Conservation (phyloP, 2,888 invertebrate genomes). For the Eupithecia insigniata region DNA sequence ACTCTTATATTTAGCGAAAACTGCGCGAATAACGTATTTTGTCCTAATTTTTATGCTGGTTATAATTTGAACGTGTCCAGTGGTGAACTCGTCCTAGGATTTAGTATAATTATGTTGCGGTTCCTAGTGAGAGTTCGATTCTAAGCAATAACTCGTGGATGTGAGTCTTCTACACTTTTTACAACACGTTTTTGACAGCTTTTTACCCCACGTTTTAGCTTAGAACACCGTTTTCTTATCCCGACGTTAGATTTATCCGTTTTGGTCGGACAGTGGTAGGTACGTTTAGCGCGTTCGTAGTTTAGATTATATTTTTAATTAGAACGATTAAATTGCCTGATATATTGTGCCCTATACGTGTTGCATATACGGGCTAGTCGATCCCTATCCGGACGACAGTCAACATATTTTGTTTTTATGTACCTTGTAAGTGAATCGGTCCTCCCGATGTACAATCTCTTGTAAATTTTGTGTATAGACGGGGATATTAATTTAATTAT, state of each 20-base stretch:
- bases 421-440: slow-evolving; percentile 68
- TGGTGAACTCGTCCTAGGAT: slow-evolving; percentile 16
- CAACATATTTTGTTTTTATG: slow-evolving; percentile 50
- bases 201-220: slow-evolving; percentile 52
- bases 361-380: slow-evolving; percentile 48
- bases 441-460: slow-evolving; percentile 76
- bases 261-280: slow-evolving; percentile 24
- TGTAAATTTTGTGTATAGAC: slow-evolving; percentile 82
- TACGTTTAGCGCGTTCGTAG: slow-evolving; percentile 29
- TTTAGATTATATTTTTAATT: slow-evolving; percentile 35
- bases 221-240: slow-evolving; percentile 43
- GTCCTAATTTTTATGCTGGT: no score
- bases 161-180: slow-evolving; percentile 67
- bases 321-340: slow-evolving; percentile 42
- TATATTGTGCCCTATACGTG: slow-evolving; percentile 47
- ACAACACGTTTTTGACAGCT: slow-evolving; percentile 52
- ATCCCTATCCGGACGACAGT: slow-evolving; percentile 45
- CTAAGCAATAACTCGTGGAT: slow-evolving; percentile 81
- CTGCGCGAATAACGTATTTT: no score
- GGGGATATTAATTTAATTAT: slow-evolving; percentile 83
- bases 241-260: slow-evolving; percentile 26
- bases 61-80: neutral
- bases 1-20: no score
- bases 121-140: slow-evolving; percentile 65
- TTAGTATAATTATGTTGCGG: slow-evolving; percentile 53